Base-by-base conservation (phyloP, 1,140 invertebrate genomes). In the Harlomillsia oculata region DNA sequence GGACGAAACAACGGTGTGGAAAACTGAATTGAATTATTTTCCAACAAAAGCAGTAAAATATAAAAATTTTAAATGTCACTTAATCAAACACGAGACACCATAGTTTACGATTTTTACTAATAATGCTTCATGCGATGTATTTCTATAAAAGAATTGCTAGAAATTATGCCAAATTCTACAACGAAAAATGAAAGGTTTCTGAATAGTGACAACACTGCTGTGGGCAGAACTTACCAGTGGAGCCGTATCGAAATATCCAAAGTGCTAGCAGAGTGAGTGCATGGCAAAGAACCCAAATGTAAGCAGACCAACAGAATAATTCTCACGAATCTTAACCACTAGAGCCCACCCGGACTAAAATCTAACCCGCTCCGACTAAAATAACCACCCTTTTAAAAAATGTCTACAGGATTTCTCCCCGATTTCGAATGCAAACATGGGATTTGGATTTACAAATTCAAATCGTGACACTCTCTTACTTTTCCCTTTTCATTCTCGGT, bases 181-280 rank as follows among this genome's bases (percentile, higher is more conserved):
- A 14, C 30, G 6, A 34, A 8, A 34, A 8, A 34, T 34, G 14
- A 34, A 8, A 34, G 30, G 6, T 8, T 34, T 8, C 30, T 34
- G 14, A 6, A n/a, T n/a, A n/a, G n/a, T n/a, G n/a, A n/a, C n/a
- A n/a, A n/a, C 32, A 18, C 9, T 6, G 14, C 5, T n/a, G n/a
- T n/a, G n/a, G n/a, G n/a, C n/a, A n/a, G n/a, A 32, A 59, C 62
- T 63, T 60, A 63, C 62, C 62, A 63, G 29, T 29, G 62, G 50
- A n/a, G n/a, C n/a, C n/a, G n/a, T n/a, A 49, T 63, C 62, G 51
- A 60, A 56, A 63, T 55, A 63, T 63, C 62, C 62, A 46, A 63
- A 63, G 56, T 51, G 57, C 62, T 63, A 56, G 18, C 28, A 56
- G 37, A 23, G 37, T 20, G 48, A 53, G 51, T 52, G 43, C 26